Conservation (phyloP, 2,113 vertebrate genomes). For the Vulpes lagopus region DNA sequence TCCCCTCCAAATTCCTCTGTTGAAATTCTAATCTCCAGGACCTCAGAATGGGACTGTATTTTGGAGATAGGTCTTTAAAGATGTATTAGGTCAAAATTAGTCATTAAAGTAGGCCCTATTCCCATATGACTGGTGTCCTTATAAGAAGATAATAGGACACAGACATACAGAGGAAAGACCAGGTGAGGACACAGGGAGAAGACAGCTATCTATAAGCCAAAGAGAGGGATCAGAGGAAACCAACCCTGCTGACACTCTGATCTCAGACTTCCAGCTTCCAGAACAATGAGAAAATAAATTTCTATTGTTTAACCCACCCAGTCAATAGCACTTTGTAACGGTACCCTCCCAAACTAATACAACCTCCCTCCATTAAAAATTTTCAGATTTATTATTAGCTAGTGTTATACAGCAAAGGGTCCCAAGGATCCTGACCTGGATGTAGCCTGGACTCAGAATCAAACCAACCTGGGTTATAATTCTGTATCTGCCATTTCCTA, state of each 20-base stretch:
- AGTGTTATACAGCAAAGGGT: background rate
- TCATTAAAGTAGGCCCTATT: background rate
- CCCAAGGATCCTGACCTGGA: background rate
- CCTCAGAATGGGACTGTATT: background rate
- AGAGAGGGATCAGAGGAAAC: background rate
- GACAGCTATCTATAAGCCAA: background rate
- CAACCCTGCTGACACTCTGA: background rate
- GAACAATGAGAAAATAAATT: background rate
- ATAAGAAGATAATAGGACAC: background rate
- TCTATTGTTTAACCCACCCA: background rate
- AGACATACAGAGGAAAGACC: background rate
- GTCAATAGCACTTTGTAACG: background rate
- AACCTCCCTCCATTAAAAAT: background rate
- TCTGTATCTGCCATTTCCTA: background rate
- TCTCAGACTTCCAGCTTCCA: background rate
- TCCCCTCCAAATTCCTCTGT: background rate
- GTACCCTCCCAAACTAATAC: background rate
- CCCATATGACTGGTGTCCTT: background rate
- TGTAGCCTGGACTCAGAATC: background rate
- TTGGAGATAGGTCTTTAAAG: background rate
- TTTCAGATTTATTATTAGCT: background rate
- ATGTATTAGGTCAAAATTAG: background rate
- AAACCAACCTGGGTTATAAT: background rate
- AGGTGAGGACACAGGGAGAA: background rate
- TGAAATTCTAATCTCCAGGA: background rate